Base-by-base conservation (phyloP, 2,888 invertebrate species). In the Cylindroiulus punctatus region DNA sequence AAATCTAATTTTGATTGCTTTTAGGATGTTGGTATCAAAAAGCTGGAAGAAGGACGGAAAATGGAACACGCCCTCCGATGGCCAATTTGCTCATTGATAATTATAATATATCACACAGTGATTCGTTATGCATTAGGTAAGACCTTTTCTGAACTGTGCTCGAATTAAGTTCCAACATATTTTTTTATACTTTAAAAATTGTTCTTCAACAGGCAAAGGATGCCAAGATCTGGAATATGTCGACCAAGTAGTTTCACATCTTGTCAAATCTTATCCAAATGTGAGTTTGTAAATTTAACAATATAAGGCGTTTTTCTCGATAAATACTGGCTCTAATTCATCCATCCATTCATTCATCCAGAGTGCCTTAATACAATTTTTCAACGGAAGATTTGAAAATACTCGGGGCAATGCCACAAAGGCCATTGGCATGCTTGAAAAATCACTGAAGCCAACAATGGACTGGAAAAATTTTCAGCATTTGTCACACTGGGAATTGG, bases 401-500 rank as follows among this genome's bases (percentile, higher is more conserved):
- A 22, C 32, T 4, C 19, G 81, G 19, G 85, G 85, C 32, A 85
- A 85, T 22, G 12, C 32, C n/a, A 32, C 10, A 10, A 17, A 32
- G 7, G 65, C 85, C 8, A 65, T 85, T 26, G n/a, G 19, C 19
- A 3, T 81, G 22, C 17, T 85, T 19, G 76, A 85, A 14, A 81
- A 17, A 10, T 42, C 81, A 4, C 32, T 85, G 1, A 85, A 85
- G 22, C 40, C 81, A 19, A 10, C 32, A 0, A 7, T 85, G 17
- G 85, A 85, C 81, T 85, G 85, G 85, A 85, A 85, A 81, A 76
- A 30, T 42, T 85, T 85, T 19, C 36, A 85, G 3, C 85, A 85
- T 17, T 26, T 85, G n/a, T 19, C 85, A 3, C 81, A 85, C 42
- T n/a, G 17, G 5, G 85, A 85, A 42, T 19, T 85, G 3, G 81